Base-by-base conservation (phyloP, 2,797 vertebrate genomes). In the Rachycentron canadum region DNA sequence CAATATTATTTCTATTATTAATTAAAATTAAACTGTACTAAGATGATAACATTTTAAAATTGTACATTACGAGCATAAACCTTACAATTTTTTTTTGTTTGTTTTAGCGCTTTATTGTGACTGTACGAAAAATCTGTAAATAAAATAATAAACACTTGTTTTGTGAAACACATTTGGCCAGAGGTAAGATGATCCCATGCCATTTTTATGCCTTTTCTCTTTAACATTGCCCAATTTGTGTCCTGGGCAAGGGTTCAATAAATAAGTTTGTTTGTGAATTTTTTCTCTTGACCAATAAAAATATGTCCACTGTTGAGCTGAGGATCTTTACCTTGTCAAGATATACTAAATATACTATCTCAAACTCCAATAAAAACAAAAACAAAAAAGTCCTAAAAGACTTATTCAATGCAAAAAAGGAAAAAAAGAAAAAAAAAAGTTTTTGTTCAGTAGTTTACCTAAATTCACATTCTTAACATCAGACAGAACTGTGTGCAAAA, bases 51-150 rank as follows among this genome's bases (percentile, higher is more conserved):
- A 60, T 64, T 68, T 52, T 59, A 3, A 57, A 52, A 72, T 21
- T 5, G 9, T 13, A 68, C 28, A 76, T 60, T 7, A 67, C 50
- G 12, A 71, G 21, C 17, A 76, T 57, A 72, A 79, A 69, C 28
- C 5, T 59, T 7, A 2, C 59, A 26, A 57, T 58, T 13, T 23
- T 43, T 79, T 78, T 58, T 13, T 23, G 49, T 77, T 78, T 70
- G 57, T 78, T 89, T 84, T 9, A 90, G 60, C 57, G 82, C 62
- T 93, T 92, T 90, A 92, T 90, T 93, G 70, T 84, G 74, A 83
- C 78, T 76, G 76, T 91, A 91, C 70, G 67, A 89, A 92, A 88
- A 82, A 73, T 82, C 78, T 66, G 73, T 81, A 76, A 89, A 83
- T 89, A 86, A 88, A 89, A 83, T 82, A 88, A 84, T 75, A 73